Percentiles rank a stretch among this genome's conserved stretches.
Evolutionary conservation across 1,140 invertebrate genomes (phyloP).

Genomic region (Lasioglossum baleicum): DNA sequence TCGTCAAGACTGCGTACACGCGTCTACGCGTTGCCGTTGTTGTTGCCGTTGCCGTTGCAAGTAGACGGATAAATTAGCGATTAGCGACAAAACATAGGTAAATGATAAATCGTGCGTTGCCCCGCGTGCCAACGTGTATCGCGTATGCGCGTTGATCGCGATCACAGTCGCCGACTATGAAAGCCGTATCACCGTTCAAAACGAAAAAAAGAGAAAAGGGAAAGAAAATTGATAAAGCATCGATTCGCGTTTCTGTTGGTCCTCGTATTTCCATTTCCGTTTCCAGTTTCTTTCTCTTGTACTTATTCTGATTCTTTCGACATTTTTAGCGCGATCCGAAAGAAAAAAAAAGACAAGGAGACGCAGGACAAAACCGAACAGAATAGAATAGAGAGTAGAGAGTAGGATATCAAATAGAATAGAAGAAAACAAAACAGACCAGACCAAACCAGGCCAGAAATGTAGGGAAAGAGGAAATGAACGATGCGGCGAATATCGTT

Average conservation of each 20-base stretch:
- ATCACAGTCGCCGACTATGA: neutral
- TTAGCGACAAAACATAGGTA: constrained; percentile 13
- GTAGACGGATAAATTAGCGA: constrained; percentile 27
- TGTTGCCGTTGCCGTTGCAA: neutral
- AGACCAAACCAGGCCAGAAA: no score
- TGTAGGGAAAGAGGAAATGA: no score
- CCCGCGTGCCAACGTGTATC: neutral
- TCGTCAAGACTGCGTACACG: neutral
- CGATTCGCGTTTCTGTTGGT: constrained; percentile 16
- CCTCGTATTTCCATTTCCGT: no score
- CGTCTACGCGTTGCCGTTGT: neutral
- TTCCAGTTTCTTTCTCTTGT: neutral
- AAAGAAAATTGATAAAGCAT: constrained; percentile 1
- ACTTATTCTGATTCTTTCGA: neutral
- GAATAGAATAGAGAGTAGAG: no score
- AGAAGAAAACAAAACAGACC: no score
- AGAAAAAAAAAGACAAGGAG: constrained; percentile 1
- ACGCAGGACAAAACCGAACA: no score
- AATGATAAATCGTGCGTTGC: constrained; percentile 4
- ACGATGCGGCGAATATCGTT: neutral
- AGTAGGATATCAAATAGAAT: no score
- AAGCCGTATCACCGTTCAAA: neutral
- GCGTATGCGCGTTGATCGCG: neutral
- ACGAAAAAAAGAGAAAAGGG: neutral
- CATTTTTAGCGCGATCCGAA: neutral